Evolutionary conservation across 2,888 invertebrate genomes (phyloP).

Genomic region (Aleiodes testaceus): DNA sequence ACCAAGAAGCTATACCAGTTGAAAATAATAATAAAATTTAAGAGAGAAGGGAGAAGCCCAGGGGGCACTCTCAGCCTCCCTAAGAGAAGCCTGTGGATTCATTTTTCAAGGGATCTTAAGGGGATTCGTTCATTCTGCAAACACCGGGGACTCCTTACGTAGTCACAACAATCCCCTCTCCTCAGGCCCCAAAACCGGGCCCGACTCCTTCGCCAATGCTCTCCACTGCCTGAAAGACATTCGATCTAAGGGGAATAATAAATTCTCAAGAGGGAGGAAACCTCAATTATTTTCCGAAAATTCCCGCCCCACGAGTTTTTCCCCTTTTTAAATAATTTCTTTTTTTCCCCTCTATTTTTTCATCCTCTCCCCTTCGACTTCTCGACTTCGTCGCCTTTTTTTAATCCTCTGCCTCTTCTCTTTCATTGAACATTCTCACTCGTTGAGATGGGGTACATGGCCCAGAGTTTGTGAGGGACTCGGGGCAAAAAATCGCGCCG

Average conservation of each 20-base stretch:
- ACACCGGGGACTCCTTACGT: slow-evolving; percentile 33
- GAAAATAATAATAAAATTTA: slow-evolving; percentile 1
- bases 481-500: slow-evolving; percentile 47
- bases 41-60: slow-evolving; percentile 2
- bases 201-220: no score
- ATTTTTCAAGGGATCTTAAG: slow-evolving; percentile 66
- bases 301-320: no score
- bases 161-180: slow-evolving; percentile 27
- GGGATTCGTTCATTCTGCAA: slow-evolving; percentile 44
- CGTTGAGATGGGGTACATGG: slow-evolving; percentile 16
- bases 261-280: slow-evolving; percentile 11
- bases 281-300: slow-evolving; percentile 18
- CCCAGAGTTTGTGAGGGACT: neutral
- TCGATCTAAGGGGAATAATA: slow-evolving; percentile 26
- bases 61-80: slow-evolving; percentile 49
- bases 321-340: neutral
- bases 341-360: slow-evolving; percentile 4
- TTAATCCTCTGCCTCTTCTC: neutral
- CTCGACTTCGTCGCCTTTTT: neutral
- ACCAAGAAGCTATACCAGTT: neutral
- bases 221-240: neutral
- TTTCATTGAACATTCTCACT: no score
- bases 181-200: neutral
- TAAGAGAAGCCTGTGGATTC: slow-evolving; percentile 60
- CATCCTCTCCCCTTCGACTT: neutral